phyloP scores from a whole-genome alignment of 2,797 vertebrate species.

The Syndactyla subalaris region DNA sequence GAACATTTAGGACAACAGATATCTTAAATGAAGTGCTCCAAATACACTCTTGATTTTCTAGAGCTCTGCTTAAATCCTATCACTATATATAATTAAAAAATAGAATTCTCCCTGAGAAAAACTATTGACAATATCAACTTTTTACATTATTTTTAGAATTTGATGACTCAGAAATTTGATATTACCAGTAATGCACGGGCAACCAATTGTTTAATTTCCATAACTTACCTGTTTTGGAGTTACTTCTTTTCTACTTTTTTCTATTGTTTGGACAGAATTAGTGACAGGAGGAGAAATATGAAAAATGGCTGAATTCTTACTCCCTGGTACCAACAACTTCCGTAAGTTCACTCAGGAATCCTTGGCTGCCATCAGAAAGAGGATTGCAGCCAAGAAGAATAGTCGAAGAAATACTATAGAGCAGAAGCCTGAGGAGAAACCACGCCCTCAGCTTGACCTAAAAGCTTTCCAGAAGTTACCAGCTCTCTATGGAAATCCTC shows the following conservation, averaged over 20 bases:
- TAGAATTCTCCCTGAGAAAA: not conserved
- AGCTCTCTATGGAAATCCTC: slow-evolving; percentile 91
- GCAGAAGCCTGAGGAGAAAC: slow-evolving; percentile 69
- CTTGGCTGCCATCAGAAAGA: slow-evolving; percentile 88
- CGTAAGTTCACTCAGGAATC: slow-evolving; percentile 91
- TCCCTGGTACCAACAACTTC: slow-evolving; percentile 89
- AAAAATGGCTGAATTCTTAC: slow-evolving; percentile 94
- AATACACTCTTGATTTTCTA: not conserved
- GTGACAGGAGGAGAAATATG: slow-evolving; percentile 85
- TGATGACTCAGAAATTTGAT: not conserved
- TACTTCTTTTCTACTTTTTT: slow-evolving; percentile 63
- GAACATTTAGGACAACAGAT: not conserved
- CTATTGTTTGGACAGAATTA: slow-evolving; percentile 72
- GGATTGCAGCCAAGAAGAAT: slow-evolving; percentile 82
- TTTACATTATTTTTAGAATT: not conserved
- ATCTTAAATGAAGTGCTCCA: not conserved
- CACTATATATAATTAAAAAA: not conserved
- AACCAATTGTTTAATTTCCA: not conserved
- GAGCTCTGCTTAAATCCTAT: not conserved
- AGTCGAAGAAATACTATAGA: slow-evolving; percentile 36
- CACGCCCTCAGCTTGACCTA: slow-evolving; percentile 85
- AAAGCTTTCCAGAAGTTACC: slow-evolving; percentile 93
- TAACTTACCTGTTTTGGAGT: not conserved
- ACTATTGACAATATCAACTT: rapidly evolving
- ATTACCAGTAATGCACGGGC: not conserved